Evolutionary conservation across 2,797 vertebrate genomes (phyloP).

Genomic region (Glossophaga mutica): DNA sequence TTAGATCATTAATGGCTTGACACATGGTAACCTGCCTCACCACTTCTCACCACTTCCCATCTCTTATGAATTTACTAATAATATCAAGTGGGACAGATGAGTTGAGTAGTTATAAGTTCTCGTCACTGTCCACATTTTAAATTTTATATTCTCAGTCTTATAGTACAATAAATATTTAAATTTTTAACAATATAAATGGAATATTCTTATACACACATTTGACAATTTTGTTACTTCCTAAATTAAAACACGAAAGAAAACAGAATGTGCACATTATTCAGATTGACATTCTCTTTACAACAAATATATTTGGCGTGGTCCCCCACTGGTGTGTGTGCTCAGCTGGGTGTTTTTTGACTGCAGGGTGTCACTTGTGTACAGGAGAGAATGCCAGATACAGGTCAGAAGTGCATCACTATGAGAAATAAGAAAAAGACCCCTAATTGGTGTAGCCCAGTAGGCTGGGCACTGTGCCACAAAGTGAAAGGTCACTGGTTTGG

Average conservation of each 20-base stretch:
- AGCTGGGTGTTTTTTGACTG: accelerated
- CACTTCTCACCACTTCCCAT: not conserved
- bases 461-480: not conserved
- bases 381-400: no score
- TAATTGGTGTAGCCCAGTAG: not conserved
- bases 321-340: accelerated
- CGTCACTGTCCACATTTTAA: not conserved
- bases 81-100: not conserved
- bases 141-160: not conserved
- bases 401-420: not conserved
- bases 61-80: not conserved
- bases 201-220: not conserved
- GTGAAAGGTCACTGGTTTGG: not conserved
- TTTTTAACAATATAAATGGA: not conserved
- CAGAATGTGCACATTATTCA: not conserved
- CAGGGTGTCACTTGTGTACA: not conserved
- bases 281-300: not conserved
- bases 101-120: not conserved
- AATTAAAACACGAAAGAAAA: not conserved
- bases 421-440: not conserved
- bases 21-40: not conserved
- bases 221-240: not conserved
- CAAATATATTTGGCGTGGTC: not conserved
- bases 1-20: not conserved
- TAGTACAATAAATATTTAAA: not conserved